Evolutionary conservation across 2,888 invertebrate species (phyloP), one percentile per base, ranked within the genome.

Genomic region (Thymelicus sylvestris): DNA sequence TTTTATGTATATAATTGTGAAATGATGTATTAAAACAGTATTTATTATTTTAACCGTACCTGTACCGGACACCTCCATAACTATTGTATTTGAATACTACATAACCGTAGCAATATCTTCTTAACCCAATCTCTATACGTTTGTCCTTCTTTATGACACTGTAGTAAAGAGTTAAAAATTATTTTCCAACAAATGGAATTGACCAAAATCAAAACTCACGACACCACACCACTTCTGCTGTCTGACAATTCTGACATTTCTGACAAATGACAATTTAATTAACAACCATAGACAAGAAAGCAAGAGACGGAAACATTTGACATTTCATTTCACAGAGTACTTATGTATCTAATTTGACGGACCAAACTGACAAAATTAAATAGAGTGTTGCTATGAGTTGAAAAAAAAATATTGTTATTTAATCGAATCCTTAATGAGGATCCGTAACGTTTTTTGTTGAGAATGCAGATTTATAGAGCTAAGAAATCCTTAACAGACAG

Each of bases 61-160:
- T 79, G 89, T 74, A 73, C 91, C 91, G 79, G 92, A 86, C 76
- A 89, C 80, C 80, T 92, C 92, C 92, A 92, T 83, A 69, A 55
- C 52, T 62, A 47, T 31, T 66, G 50, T 62, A 31, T 50, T 50
- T 71, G 62, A 66, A 47, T 38, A 66, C 71, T 71, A 71, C 71
- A 71, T 71, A 66, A 71, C 71, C 61, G 39, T 5, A 60, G 15
- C 19, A 59, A 24, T 64, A 38, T 57, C 59, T 39, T 15, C 6
- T 15, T 13, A 60, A 60, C 7, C 41, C 38, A 38, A 41, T 41
- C 39, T 39, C 10, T 38, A 57, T 13, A 57, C 1, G 31, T 55
- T 1, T 57, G 12, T 57, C 38, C 31, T 57, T 38, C 31, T 57
- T 38, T 63, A 7, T 38, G 48, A 47, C 15, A 31, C 63, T 63